Evolutionary conservation across 1,140 invertebrate species (phyloP).

Genomic region (Brachionus plicatilis): DNA sequence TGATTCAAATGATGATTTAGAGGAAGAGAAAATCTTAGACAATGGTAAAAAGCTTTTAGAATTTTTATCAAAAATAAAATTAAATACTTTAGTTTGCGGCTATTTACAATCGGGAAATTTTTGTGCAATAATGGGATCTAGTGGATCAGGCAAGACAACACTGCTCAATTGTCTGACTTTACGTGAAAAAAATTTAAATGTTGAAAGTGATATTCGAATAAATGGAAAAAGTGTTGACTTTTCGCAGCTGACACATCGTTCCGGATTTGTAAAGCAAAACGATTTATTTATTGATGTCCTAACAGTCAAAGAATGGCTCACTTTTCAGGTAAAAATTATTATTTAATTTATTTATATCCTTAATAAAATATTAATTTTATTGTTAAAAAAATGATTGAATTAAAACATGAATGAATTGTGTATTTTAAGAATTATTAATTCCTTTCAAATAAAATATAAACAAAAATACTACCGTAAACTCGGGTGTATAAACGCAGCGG

Average conservation of each 20-base stretch:
- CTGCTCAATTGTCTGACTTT: conserved; percentile 82
- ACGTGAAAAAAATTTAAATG: conserved; percentile 64
- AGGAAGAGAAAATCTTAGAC: neutral
- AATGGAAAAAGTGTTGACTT: conserved; percentile 51
- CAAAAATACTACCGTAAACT: no score
- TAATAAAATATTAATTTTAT: no score
- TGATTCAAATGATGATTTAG: neutral
- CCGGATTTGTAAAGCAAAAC: conserved; percentile 86
- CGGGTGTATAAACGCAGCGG: no score
- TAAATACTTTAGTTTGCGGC: conserved; percentile 55
- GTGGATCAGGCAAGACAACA: conserved; percentile 91
- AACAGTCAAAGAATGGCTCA: conserved; percentile 60
- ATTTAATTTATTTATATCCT: no score
- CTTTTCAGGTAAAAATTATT: conserved; percentile 49
- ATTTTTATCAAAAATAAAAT: no score
- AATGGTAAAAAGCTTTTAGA: conserved; percentile 58
- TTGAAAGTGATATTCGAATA: conserved; percentile 63
- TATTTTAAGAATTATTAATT: no score
- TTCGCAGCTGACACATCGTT: conserved; percentile 65
- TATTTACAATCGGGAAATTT: conserved; percentile 79
- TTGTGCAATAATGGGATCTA: conserved; percentile 84
- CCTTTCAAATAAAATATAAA: no score
- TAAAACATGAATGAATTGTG: no score
- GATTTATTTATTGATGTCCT: conserved; percentile 61
- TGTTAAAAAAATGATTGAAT: no score